Conservation (phyloP, 2,888 invertebrate genomes). For the Agriopis marginaria region DNA sequence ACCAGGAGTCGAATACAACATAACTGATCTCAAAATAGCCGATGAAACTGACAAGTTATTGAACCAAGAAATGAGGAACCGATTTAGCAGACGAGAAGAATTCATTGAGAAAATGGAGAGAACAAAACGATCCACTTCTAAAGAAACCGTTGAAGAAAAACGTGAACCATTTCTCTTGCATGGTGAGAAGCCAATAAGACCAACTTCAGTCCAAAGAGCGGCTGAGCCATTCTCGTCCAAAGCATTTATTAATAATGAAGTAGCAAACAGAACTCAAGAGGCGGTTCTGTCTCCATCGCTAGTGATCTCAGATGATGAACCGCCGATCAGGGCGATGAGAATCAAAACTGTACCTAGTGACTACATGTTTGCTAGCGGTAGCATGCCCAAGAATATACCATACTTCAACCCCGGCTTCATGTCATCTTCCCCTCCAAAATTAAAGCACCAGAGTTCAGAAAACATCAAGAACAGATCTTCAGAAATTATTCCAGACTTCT, state of each 20-base stretch:
- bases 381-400: conserved; percentile 80
- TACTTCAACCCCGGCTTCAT: conserved; percentile 74
- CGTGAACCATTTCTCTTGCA: conserved; percentile 70
- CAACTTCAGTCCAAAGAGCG: conserved; percentile 71
- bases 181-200: conserved; percentile 73
- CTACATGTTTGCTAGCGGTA: conserved; percentile 73
- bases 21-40: conserved; percentile 82
- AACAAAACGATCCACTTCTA: conserved; percentile 70
- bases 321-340: conserved; percentile 69
- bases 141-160: conserved; percentile 71
- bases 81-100: conserved; percentile 76
- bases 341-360: conserved; percentile 72
- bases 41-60: conserved; percentile 82
- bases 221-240: conserved; percentile 77
- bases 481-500: conserved; percentile 71
- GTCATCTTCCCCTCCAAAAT: conserved; percentile 78
- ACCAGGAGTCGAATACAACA: conserved; percentile 77
- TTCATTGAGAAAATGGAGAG: conserved; percentile 70
- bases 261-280: conserved; percentile 64
- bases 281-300: conserved; percentile 64
- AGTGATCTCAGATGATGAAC: conserved; percentile 72
- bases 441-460: conserved; percentile 77
- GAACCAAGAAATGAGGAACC: conserved; percentile 75
- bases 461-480: conserved; percentile 76
- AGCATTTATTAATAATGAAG: conserved; percentile 76